Evolutionary conservation across 2,797 vertebrate species (phyloP), one percentile per base, ranked within the genome.

Genomic region (Pantherophis vulpinus): DNA sequence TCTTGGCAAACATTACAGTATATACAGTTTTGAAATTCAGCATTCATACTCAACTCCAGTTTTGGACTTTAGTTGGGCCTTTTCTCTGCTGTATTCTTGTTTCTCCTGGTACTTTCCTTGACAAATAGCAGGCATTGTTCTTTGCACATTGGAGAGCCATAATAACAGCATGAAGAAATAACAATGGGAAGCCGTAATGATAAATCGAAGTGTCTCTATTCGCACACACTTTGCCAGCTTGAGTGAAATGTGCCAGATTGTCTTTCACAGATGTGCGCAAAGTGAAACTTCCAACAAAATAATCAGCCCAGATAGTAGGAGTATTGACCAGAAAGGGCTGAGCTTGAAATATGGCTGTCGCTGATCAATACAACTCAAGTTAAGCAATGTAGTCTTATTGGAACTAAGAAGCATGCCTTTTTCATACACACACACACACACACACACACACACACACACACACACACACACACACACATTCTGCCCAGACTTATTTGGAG

Each of bases 231-330:
- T 12, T 27, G 51, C 83, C 42, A 27, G 13, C n/a, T 42, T 12
- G 51, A 93, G 20, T 10, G 42, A 59, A 86, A 86, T 88, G n/a
- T 16, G 63, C 1, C 0, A 55, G 2, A 61, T 88, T 8, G 20
- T 29, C 25, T 92, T n/a, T 70, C 0, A 0, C n/a, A 93, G 61
- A 47, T 32, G 0, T 16, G 5, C 0, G 0, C 87, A 29, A 56
- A 70, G 27, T 18, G 70, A 92, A 20, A 18, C 20, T 60, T 51
- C 1, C 20, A n/a, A 60, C 60, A 16, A 23, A 92, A 25, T 5
- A 66, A 12, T 89, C 20, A 88, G 11, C 1, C 0, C 1, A 23
- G 60, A 60, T 55, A n/a, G 90, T 9, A 0, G 27, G 86, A 61
- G 12, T 42, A 6, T 79, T 37, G 1, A 0, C 87, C n/a, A 0